These are phyloP conservation scores for Drosophila repleta DNA, from an alignment of 1,140 invertebrate genomes.

Conservation along the genomic window DNA sequence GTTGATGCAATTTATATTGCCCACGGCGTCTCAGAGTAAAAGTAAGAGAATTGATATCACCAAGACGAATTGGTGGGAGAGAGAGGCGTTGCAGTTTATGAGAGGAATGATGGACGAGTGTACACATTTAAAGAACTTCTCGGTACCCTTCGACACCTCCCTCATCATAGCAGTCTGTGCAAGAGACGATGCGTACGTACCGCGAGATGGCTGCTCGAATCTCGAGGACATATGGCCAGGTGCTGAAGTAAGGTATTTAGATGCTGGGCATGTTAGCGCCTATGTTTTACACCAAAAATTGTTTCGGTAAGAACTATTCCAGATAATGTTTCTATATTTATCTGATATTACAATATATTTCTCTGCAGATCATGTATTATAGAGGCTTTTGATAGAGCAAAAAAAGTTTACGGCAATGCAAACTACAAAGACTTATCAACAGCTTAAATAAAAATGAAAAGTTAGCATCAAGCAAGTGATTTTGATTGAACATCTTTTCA, in stretches of 20 bases:
- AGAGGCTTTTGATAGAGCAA: conserved; percentile 87
- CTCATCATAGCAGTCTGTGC: conserved; percentile 94
- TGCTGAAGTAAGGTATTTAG: conserved; percentile 92
- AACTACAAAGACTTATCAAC: conserved; percentile 54
- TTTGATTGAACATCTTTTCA: neutral
- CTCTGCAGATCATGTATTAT: conserved; percentile 86
- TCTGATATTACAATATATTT: conserved; percentile 7
- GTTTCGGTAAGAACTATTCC: conserved; percentile 88
- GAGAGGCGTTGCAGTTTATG: conserved; percentile 97
- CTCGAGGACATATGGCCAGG: conserved; percentile 96
- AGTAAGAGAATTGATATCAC: conserved; percentile 84
- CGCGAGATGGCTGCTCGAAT: conserved; percentile 91
- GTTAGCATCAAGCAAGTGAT: neutral
- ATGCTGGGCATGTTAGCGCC: conserved; percentile 95
- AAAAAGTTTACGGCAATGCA: conserved; percentile 82
- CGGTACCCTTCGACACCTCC: conserved; percentile 92
- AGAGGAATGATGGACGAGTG: conserved; percentile 99
- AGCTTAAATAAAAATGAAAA: conserved; percentile 63
- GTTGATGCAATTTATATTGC: conserved; percentile 77
- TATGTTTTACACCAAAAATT: conserved; percentile 94
- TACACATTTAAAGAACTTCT: conserved; percentile 97
- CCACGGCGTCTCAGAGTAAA: conserved; percentile 43
- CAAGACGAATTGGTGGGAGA: conserved; percentile 87
- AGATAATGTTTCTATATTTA: too few relatives aligned
- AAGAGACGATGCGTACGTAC: conserved; percentile 96